phyloP scores from a whole-genome alignment of 2,113 vertebrate genomes.

The Chascanopsetta lugubris region DNA sequence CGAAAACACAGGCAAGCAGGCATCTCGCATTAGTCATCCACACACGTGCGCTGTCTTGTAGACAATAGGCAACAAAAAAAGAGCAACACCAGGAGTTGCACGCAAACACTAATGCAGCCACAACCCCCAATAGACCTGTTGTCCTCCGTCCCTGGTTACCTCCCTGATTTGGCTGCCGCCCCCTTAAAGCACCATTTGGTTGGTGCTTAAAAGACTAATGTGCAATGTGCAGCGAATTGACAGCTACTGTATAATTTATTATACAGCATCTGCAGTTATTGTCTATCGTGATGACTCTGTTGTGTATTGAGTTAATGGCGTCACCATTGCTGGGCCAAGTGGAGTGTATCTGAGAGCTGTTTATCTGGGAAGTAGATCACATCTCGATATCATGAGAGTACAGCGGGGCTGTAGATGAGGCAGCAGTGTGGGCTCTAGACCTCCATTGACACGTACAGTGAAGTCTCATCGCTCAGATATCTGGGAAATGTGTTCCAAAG shows the following conservation, averaged over 20 bases:
- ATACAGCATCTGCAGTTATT: slow-evolving; percentile 22
- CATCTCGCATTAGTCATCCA: slow-evolving; percentile 9
- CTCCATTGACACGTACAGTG: too few species aligned
- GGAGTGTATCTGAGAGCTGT: background rate
- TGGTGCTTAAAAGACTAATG: slow-evolving; percentile 36
- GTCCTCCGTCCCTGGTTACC: slow-evolving; percentile 19
- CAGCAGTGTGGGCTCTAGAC: background rate
- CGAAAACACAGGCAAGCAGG: slow-evolving; percentile 22
- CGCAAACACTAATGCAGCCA: slow-evolving; percentile 20
- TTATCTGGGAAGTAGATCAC: slow-evolving; percentile 11
- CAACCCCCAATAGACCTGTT: slow-evolving; percentile 33
- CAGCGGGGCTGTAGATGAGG: background rate
- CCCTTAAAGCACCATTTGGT: slow-evolving; percentile 43
- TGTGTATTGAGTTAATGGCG: slow-evolving; percentile 6
- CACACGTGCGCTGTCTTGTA: background rate
- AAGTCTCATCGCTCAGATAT: background rate
- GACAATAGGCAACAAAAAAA: too few species aligned
- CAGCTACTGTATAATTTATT: slow-evolving; percentile 35
- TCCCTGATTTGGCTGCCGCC: slow-evolving; percentile 19
- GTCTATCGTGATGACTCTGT: slow-evolving; percentile 14
- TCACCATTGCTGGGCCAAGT: background rate
- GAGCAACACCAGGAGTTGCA: slow-evolving; percentile 11
- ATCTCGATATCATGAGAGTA: background rate
- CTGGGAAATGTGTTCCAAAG: slow-evolving; percentile 13
- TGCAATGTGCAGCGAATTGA: slow-evolving; percentile 35